phyloP scores from a whole-genome alignment of 2,797 vertebrate species.

The Sebastolobus alascanus region DNA sequence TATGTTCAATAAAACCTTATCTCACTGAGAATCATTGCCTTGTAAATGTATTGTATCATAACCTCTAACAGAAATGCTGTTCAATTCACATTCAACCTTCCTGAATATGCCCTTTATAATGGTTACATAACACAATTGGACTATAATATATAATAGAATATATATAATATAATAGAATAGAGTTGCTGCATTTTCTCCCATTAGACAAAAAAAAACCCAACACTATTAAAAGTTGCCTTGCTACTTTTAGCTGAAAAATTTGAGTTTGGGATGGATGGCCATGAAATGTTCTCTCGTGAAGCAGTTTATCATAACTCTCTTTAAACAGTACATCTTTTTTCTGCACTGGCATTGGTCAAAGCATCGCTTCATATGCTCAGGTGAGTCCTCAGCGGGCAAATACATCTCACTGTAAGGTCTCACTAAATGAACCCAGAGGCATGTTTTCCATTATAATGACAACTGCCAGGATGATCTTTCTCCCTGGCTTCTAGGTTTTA shows the following conservation, averaged over 20 bases:
- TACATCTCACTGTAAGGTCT: slow-evolving; percentile 22
- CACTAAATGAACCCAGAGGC: slow-evolving; percentile 18
- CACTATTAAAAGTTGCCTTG: neutral
- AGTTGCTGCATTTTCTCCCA: neutral
- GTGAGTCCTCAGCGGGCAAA: slow-evolving; percentile 14
- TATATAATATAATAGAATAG: too few relatives aligned
- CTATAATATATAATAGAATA: neutral
- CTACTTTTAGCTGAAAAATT: slow-evolving; percentile 5
- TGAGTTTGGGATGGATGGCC: neutral
- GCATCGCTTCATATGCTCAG: slow-evolving; percentile 7
- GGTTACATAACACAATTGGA: slow-evolving; percentile 3
- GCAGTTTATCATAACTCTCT: neutral
- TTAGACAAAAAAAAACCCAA: neutral
- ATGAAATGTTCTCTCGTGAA: slow-evolving; percentile 20
- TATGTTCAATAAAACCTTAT: slow-evolving; percentile 20
- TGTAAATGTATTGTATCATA: slow-evolving; percentile 26
- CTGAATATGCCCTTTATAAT: slow-evolving; percentile 15
- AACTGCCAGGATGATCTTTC: slow-evolving; percentile 23
- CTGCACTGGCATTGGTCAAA: slow-evolving; percentile 20
- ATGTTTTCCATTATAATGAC: slow-evolving; percentile 39
- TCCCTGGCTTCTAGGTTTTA: neutral
- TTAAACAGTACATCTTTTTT: slow-evolving; percentile 14
- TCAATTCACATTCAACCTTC: slow-evolving; percentile 15
- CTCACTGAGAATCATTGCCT: neutral
- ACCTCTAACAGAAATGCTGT: slow-evolving; percentile 18